Percentiles rank a stretch among this genome's conserved stretches.
Conservation (phyloP, 2,113 vertebrate genomes). For the Myodes glareolus region DNA sequence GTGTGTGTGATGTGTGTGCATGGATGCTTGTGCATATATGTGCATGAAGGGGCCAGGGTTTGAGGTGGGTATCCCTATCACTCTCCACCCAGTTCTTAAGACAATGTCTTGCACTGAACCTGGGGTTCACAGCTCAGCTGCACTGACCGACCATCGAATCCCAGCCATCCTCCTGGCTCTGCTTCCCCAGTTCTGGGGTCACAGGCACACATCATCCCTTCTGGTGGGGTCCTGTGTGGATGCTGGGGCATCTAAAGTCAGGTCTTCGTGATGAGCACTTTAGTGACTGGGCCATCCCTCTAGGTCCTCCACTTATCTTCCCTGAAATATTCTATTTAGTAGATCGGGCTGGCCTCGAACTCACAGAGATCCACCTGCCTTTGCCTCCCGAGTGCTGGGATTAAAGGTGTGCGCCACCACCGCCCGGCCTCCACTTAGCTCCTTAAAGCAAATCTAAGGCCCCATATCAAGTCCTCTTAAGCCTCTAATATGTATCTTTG, state of each 20-base stretch:
- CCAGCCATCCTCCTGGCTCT: neutral
- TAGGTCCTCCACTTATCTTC: too few relatives aligned
- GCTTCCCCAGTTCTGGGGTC: neutral
- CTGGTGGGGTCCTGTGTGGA: too few relatives aligned
- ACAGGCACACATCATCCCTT: neutral
- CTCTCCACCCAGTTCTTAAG: neutral
- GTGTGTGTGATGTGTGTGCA: neutral
- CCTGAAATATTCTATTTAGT: neutral
- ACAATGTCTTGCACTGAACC: neutral
- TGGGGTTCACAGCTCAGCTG: neutral
- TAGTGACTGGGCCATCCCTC: too few relatives aligned
- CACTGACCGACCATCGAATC: neutral
- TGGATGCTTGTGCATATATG: neutral
- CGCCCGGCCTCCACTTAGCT: neutral
- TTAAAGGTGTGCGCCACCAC: neutral
- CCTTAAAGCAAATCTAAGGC: neutral
- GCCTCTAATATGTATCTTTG: neutral
- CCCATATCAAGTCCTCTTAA: accelerated
- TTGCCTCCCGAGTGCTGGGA: neutral
- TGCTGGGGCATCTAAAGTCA: neutral
- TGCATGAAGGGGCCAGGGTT: neutral
- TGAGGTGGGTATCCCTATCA: too few relatives aligned
- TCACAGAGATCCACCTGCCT: neutral
- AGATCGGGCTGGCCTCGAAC: neutral
- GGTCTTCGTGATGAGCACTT: neutral